phyloP scores from a whole-genome alignment of 2,888 invertebrate genomes.

The Eueremaeus valkanovi region DNA sequence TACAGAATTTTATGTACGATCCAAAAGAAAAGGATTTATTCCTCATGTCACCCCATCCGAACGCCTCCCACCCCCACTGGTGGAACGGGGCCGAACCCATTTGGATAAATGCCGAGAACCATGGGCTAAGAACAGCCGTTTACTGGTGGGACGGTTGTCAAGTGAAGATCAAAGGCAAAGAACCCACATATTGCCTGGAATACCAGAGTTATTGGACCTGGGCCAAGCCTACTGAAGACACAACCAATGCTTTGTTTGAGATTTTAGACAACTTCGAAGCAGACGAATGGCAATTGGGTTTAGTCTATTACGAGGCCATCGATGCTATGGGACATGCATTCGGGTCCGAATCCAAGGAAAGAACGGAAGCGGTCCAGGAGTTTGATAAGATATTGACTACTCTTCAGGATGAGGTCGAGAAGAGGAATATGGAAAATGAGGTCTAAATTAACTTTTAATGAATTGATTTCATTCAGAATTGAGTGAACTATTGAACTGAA shows the following conservation, averaged over 20 bases:
- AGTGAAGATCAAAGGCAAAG: conserved; percentile 42
- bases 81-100: conserved; percentile 48
- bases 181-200: conserved; percentile 33
- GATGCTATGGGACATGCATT: conserved; percentile 41
- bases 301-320: conserved; percentile 44
- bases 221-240: conserved; percentile 36
- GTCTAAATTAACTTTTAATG: conserved; percentile 3
- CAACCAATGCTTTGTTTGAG: conserved; percentile 32
- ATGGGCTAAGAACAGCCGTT: conserved; percentile 45
- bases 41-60: conserved; percentile 45
- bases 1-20: conserved; percentile 53
- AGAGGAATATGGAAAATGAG: conserved; percentile 33
- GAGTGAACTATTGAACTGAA: background rate
- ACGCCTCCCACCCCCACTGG: conserved; percentile 47
- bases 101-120: conserved; percentile 47
- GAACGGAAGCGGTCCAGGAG: conserved; percentile 36
- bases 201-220: conserved; percentile 41
- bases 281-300: conserved; percentile 47
- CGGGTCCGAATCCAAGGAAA: conserved; percentile 33
- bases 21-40: conserved; percentile 48
- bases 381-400: conserved; percentile 33
- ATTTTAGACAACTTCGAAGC: conserved; percentile 30
- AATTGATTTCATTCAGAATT: background rate
- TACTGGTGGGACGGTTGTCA: conserved; percentile 49
- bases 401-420: conserved; percentile 38